Conservation (phyloP, 2,113 vertebrate genomes). For the Hippocampus guttulatus region DNA sequence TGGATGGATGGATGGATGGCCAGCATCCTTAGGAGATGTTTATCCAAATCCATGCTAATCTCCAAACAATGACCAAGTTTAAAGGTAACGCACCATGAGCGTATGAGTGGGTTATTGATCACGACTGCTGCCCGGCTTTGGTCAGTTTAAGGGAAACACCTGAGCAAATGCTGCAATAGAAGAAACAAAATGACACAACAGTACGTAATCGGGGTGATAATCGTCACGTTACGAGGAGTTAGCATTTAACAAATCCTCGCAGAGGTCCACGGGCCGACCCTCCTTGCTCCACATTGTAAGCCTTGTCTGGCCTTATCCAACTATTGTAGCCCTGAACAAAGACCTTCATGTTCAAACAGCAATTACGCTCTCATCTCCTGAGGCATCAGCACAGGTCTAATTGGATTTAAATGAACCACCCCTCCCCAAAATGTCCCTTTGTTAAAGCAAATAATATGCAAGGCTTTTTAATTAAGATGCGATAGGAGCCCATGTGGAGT, state of each 20-base stretch:
- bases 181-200: conserved; percentile 28
- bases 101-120: conserved; percentile 23
- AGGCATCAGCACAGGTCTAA: conserved; percentile 83
- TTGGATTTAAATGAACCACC: conserved; percentile 98
- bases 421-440: conserved; percentile 82
- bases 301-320: conserved; percentile 82
- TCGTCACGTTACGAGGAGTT: conserved; percentile 51
- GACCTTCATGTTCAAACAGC: conserved; percentile 89
- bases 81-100: not conserved
- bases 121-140: not conserved
- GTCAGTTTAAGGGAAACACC: conserved; percentile 22
- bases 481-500: conserved; percentile 80
- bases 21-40: too few species aligned
- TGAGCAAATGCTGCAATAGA: conserved; percentile 38
- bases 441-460: conserved; percentile 92
- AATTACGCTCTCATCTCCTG: conserved; percentile 76
- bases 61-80: not conserved
- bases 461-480: conserved; percentile 97
- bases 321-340: conserved; percentile 92
- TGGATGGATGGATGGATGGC: too few species aligned
- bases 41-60: too few species aligned
- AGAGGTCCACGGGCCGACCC: conserved; percentile 55
- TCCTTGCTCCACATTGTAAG: conserved; percentile 80
- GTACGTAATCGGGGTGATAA: conserved; percentile 47
- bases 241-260: conserved; percentile 38